Percentiles rank a stretch among this genome's conserved stretches.
Evolutionary conservation across 1,140 invertebrate genomes (phyloP).

Genomic region (Colletes gigas): DNA sequence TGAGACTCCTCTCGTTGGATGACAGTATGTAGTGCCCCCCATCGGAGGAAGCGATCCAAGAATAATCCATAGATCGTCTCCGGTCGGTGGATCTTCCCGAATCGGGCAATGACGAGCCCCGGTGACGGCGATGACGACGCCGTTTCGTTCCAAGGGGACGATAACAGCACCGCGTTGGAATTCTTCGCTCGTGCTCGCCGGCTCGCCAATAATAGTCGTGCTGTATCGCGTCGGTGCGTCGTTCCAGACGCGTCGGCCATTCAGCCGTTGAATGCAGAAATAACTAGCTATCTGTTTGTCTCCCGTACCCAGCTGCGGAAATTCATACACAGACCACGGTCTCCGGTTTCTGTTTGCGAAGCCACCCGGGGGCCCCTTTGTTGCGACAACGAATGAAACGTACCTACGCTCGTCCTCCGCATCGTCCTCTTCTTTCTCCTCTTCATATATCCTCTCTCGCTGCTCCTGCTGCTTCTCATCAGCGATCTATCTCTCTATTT

Average conservation of each 20-base stretch:
- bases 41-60: too few relatives aligned
- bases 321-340: conserved; percentile 69
- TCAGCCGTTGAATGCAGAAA: conserved; percentile 68
- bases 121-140: conserved; percentile 32
- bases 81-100: background rate
- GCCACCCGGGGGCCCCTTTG: conserved; percentile 66
- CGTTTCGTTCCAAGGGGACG: conserved; percentile 25
- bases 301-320: conserved; percentile 68
- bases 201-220: conserved; percentile 64
- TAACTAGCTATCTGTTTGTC: conserved; percentile 70
- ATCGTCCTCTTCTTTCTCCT: conserved; percentile 31
- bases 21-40: too few relatives aligned
- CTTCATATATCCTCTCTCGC: conserved; percentile 33
- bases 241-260: conserved; percentile 68
- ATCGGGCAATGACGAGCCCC: conserved; percentile 17
- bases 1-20: too few relatives aligned
- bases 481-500: conserved; percentile 39
- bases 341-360: conserved; percentile 69
- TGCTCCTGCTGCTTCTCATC: conserved; percentile 28
- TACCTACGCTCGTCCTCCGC: conserved; percentile 61
- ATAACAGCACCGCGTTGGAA: conserved; percentile 53
- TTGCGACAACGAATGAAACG: conserved; percentile 66
- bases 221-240: conserved; percentile 65
- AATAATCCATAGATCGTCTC: background rate
- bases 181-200: conserved; percentile 58